Conservation (phyloP, 1,140 invertebrate genomes). For the Phymorhynchus buccinoides region DNA sequence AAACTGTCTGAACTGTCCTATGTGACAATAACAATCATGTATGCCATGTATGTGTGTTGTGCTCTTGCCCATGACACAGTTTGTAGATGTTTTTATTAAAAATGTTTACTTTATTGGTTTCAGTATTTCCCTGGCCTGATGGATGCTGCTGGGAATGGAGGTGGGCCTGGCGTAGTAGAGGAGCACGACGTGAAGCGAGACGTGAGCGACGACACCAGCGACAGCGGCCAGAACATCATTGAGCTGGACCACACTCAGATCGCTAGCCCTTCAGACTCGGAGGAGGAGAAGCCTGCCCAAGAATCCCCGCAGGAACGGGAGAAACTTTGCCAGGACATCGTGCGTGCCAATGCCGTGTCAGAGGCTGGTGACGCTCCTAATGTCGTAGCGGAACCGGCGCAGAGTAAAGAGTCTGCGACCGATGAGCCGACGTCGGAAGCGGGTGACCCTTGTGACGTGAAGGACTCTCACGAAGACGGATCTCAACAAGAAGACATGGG, state of each 20-base stretch:
- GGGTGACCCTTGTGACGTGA: not conserved
- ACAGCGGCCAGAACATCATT: conserved; percentile 34
- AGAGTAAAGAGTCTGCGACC: not conserved
- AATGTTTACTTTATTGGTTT: not conserved
- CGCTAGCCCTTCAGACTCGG: conserved; percentile 17
- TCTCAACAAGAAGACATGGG: not conserved
- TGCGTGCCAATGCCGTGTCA: not conserved
- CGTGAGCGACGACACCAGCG: conserved; percentile 30
- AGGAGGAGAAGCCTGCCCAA: not conserved
- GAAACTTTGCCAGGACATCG: not conserved
- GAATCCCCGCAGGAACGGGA: not conserved
- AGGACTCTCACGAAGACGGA: not conserved
- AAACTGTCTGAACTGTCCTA: too few relatives aligned
- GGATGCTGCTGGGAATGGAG: conserved; percentile 26
- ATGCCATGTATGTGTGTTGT: too few relatives aligned
- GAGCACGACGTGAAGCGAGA: conserved; percentile 21
- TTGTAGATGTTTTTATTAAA: too few relatives aligned
- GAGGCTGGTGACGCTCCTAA: conserved; percentile 29
- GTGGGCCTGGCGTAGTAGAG: not conserved
- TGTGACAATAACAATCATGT: too few relatives aligned
- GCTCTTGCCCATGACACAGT: too few relatives aligned
- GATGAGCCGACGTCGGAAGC: not conserved
- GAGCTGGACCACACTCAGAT: conserved; percentile 31
- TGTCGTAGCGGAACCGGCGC: not conserved
- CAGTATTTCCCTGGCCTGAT: conserved; percentile 33